Evolutionary conservation across 2,888 invertebrate species (phyloP).

Genomic region (Agrochola lychnidis): DNA sequence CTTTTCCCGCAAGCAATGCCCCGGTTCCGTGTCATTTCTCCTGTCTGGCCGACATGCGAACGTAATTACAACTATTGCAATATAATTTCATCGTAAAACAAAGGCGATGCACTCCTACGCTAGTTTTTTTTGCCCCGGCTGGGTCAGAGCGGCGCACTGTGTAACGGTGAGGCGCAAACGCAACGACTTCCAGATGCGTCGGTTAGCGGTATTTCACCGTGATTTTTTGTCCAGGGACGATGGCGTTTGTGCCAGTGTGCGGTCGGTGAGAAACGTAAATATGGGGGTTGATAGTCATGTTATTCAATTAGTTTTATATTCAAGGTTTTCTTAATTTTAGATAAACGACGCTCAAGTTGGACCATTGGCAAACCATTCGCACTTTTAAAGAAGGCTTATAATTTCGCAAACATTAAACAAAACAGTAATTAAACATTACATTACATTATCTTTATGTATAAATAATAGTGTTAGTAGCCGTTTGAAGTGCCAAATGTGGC

Average conservation of each 20-base stretch:
- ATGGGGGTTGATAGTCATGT: conserved; percentile 46
- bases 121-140: conserved; percentile 77
- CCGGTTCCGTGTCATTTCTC: conserved; percentile 77
- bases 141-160: conserved; percentile 75
- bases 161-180: conserved; percentile 86
- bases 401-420: neutral
- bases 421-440: neutral
- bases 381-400: neutral
- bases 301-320: conserved; percentile 13
- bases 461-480: conserved; percentile 44
- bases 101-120: conserved; percentile 80
- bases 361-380: neutral
- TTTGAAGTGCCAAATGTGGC: conserved; percentile 66
- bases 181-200: conserved; percentile 88
- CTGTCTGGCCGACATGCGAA: conserved; percentile 74
- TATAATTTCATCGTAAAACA: conserved; percentile 78
- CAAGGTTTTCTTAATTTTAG: neutral
- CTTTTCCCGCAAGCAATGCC: conserved; percentile 59
- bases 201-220: conserved; percentile 86
- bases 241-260: conserved; percentile 72
- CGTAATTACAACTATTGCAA: conserved; percentile 78
- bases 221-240: conserved; percentile 81
- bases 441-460: conserved; percentile 31
- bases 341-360: neutral
- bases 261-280: conserved; percentile 73